These are phyloP conservation scores for Carassius gibelio DNA, from an alignment of 2,113 vertebrate genomes.

Conservation along the genomic window DNA sequence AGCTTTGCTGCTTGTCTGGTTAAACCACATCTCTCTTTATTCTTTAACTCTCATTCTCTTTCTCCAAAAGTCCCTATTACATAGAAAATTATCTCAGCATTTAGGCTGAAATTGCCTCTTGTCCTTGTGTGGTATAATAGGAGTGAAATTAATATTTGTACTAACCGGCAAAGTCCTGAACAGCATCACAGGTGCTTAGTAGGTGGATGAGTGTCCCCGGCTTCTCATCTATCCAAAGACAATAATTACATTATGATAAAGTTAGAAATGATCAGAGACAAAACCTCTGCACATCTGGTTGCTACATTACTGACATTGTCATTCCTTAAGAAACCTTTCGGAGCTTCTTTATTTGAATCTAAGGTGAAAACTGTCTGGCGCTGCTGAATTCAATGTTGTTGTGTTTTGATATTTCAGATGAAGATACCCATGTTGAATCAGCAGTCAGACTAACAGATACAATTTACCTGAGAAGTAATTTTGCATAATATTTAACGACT, in stretches of 20 bases:
- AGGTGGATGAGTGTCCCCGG: background rate
- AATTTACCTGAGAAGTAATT: background rate
- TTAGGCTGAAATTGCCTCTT: background rate
- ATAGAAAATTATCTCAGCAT: slow-evolving; percentile 4
- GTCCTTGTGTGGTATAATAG: background rate
- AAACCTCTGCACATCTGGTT: slow-evolving; percentile 5
- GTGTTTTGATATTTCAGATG: slow-evolving; percentile 12
- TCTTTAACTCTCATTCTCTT: background rate
- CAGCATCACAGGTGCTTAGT: background rate
- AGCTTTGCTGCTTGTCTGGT: background rate
- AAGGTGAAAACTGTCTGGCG: background rate
- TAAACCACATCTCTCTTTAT: background rate
- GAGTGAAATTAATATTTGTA: background rate
- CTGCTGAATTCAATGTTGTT: background rate
- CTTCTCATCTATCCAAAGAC: slow-evolving; percentile 12
- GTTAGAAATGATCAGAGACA: slow-evolving; percentile 6
- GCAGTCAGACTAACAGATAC: background rate
- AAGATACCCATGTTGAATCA: background rate
- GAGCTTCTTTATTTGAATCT: background rate
- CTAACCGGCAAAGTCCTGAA: background rate
- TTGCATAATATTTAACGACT: too few relatives aligned
- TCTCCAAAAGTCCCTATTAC: background rate
- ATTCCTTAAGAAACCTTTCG: background rate
- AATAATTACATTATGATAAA: background rate
- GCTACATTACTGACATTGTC: background rate